A percentile compares a stretch with the other conserved stretches of the same genome.
Evolutionary conservation across 2,888 invertebrate species (phyloP).

Genomic region (Amiota minor): DNA sequence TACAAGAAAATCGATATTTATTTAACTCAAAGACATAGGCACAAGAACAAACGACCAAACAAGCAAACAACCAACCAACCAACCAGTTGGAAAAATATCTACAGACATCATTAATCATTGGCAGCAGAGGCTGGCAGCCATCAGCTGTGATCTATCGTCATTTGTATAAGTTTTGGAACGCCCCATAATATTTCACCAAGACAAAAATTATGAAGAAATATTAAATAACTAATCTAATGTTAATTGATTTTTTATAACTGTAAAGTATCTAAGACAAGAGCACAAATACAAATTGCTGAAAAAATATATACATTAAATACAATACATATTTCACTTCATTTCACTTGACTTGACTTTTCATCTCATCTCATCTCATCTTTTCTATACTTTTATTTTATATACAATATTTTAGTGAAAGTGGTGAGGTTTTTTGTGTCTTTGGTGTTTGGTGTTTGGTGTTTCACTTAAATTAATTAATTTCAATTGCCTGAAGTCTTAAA

Average conservation of each 20-base stretch:
- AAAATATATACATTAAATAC: too few relatives aligned
- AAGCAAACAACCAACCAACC: too few relatives aligned
- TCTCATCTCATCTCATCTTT: too few relatives aligned
- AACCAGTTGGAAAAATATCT: constrained; percentile 9
- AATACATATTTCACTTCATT: too few relatives aligned
- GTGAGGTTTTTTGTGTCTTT: not conserved
- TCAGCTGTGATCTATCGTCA: constrained; percentile 2
- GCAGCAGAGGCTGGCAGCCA: not conserved
- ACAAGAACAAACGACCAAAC: too few relatives aligned
- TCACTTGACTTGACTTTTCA: too few relatives aligned
- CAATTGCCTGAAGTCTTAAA: not conserved
- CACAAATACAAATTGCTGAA: too few relatives aligned
- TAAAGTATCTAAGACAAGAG: not conserved
- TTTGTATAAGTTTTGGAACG: not conserved
- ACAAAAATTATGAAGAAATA: not conserved
- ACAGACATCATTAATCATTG: constrained; percentile 52
- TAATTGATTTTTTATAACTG: constrained; percentile 57
- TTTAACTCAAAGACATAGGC: constrained; percentile 28
- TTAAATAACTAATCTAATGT: constrained; percentile 26
- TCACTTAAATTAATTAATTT: constrained; percentile 12
- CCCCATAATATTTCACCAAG: not conserved
- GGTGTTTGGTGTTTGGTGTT: not conserved
- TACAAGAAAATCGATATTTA: constrained; percentile 48
- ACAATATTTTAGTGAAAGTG: not conserved
- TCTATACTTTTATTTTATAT: not conserved